Base-by-base conservation (phyloP, 2,113 vertebrate genomes). In the Pseudorhombus dupliciocellatus region DNA sequence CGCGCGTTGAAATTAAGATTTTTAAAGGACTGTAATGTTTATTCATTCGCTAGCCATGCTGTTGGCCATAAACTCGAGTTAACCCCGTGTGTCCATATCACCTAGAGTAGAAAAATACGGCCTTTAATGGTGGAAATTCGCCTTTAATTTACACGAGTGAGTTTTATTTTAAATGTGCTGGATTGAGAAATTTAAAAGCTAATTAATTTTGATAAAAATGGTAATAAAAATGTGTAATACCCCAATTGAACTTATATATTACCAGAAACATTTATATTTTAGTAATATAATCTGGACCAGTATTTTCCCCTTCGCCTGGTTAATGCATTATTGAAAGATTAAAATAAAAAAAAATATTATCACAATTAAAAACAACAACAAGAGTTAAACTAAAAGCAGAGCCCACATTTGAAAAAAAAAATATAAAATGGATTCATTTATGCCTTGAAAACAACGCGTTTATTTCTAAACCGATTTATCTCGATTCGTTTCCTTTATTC, bases 71-170 rank as follows among this genome's bases (percentile, higher is more conserved):
- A 70, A 70, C 66, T 42, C 31, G 4, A 26, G 5, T 24, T 14
- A 66, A 62, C 6, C 21, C 21, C 51, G 22, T 72, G 25, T 54
- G 42, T 54, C 28, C 5, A 18, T 46, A 7, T 18, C 42, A 20
- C 52, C 62, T 30, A 31, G 57, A 73, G 6, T 5, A 40, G 16
- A 71, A 0, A 66, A 73, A 71, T 11, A 48, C 52, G 42, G n/a
- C 60, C 16, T 53, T 68, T 64, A 61, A 53, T 62, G 37, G 26
- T 56, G 12, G 0, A 4, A 28, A 15, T 14, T 67, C 50, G 11
- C 40, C 24, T 73, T 67, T 58, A 40, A 62, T 64, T 64, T 59
- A 50, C 25, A 18, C 8, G 5, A 2, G 18, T 30, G 34, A 31
- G 0, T 28, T 37, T 25, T 25, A 66, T 51, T 73, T 60, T 22